A percentile compares a stretch with the other conserved stretches of the same genome.
These are phyloP conservation scores for Cryptus armator DNA, from an alignment of 2,888 invertebrate species.

Conservation along the genomic window DNA sequence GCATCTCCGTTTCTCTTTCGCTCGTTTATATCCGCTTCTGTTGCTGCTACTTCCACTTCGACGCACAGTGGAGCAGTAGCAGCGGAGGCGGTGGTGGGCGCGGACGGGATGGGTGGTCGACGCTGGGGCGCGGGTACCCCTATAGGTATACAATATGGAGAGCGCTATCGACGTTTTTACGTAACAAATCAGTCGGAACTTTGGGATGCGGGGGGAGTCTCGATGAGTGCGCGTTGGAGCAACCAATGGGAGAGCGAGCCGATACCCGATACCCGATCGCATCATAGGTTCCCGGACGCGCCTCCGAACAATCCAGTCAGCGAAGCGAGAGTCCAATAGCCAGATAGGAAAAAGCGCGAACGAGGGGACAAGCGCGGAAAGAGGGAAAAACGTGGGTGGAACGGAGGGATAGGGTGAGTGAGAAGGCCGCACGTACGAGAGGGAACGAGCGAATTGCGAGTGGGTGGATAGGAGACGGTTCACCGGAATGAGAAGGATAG, in stretches of 20 bases:
- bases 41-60: constrained; percentile 62
- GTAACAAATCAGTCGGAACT: constrained; percentile 85
- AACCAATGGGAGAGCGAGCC: constrained; percentile 84
- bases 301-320: constrained; percentile 74
- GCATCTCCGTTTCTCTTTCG: constrained; percentile 62
- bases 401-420: constrained; percentile 54
- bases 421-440: constrained; percentile 48
- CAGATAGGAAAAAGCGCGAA: constrained; percentile 83
- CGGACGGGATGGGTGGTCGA: constrained; percentile 74
- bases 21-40: constrained; percentile 58
- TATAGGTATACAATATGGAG: constrained; percentile 76
- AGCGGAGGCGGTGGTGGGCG: constrained; percentile 74
- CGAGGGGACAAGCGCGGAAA: constrained; percentile 68
- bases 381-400: constrained; percentile 71
- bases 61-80: constrained; percentile 59
- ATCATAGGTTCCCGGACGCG: constrained; percentile 82
- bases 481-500: constrained; percentile 35
- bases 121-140: constrained; percentile 30
- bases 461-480: constrained; percentile 51
- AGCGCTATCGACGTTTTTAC: constrained; percentile 85
- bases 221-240: constrained; percentile 79
- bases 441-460: constrained; percentile 54
- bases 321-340: constrained; percentile 83
- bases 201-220: constrained; percentile 73
- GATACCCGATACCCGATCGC: constrained; percentile 85